These are phyloP conservation scores for Lycocerus yunnanus DNA, from an alignment of 2,888 invertebrate species.

Conservation along the genomic window DNA sequence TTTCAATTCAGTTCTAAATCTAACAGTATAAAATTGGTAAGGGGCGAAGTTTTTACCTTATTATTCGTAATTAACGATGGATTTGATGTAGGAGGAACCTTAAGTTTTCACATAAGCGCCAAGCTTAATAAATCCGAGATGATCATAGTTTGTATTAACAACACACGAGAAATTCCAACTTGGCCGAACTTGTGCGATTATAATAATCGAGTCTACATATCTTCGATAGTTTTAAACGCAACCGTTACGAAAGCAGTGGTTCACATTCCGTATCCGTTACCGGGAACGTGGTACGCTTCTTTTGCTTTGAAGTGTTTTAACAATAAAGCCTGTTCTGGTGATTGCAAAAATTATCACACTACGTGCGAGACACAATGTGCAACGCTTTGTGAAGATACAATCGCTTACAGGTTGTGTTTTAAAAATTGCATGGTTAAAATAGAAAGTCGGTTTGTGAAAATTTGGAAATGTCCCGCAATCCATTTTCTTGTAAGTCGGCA, in stretches of 20 bases:
- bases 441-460: background rate
- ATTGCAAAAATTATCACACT: background rate
- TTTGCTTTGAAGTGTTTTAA: background rate
- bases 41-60: background rate
- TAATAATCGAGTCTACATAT: background rate
- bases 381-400: background rate
- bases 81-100: background rate
- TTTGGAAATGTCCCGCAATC: too few relatives aligned
- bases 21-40: background rate
- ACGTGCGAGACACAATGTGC: background rate
- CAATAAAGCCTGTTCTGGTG: background rate
- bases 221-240: background rate
- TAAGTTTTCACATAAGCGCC: background rate
- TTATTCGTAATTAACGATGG: background rate
- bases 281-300: background rate
- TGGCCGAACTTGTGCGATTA: background rate
- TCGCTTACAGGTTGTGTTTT: background rate
- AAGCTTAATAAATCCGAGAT: background rate
- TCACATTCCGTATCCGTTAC: background rate
- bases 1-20: background rate
- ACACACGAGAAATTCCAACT: background rate
- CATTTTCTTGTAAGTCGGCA: background rate
- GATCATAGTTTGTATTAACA: background rate
- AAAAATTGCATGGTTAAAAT: background rate
- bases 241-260: background rate